Percentiles rank a stretch among this genome's conserved stretches.
phyloP scores from a whole-genome alignment of 2,797 vertebrate genomes.

The Gymnoscopelus microlampas region DNA sequence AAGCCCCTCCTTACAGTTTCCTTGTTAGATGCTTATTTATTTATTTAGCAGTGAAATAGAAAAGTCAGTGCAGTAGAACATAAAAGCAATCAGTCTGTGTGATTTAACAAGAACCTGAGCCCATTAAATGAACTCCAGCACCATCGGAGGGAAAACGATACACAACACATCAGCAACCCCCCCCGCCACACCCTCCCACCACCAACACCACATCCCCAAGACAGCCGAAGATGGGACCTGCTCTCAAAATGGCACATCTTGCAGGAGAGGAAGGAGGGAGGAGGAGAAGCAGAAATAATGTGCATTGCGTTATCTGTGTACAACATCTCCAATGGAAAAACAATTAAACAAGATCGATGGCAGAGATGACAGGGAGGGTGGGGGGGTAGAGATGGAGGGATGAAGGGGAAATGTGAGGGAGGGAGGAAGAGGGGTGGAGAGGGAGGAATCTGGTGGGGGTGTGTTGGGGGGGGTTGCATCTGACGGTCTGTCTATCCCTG shows the following conservation, averaged over 20 bases:
- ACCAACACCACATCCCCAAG: slow-evolving; percentile 20
- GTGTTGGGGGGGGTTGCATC: slow-evolving; percentile 54
- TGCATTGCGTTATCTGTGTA: slow-evolving; percentile 63
- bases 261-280: slow-evolving; percentile 44
- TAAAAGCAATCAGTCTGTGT: slow-evolving; percentile 84
- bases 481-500: slow-evolving; percentile 77
- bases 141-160: slow-evolving; percentile 70
- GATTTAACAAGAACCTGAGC: slow-evolving; percentile 85
- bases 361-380: slow-evolving; percentile 48
- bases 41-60: slow-evolving; percentile 72
- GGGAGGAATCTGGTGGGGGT: slow-evolving; percentile 17
- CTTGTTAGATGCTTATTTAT: slow-evolving; percentile 72
- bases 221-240: slow-evolving; percentile 54
- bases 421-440: slow-evolving; percentile 18
- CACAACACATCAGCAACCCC: slow-evolving; percentile 75
- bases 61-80: slow-evolving; percentile 79
- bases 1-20: slow-evolving; percentile 24
- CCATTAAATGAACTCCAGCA: slow-evolving; percentile 81
- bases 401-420: slow-evolving; percentile 3
- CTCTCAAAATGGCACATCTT: slow-evolving; percentile 61
- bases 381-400: slow-evolving; percentile 14
- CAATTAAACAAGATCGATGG: slow-evolving; percentile 79
- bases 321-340: slow-evolving; percentile 73
- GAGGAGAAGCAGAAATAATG: slow-evolving; percentile 56
- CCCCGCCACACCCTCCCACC: slow-evolving; percentile 6